Evolutionary conservation across 2,113 vertebrate species (phyloP).

Genomic region (Marmota flaviventris): DNA sequence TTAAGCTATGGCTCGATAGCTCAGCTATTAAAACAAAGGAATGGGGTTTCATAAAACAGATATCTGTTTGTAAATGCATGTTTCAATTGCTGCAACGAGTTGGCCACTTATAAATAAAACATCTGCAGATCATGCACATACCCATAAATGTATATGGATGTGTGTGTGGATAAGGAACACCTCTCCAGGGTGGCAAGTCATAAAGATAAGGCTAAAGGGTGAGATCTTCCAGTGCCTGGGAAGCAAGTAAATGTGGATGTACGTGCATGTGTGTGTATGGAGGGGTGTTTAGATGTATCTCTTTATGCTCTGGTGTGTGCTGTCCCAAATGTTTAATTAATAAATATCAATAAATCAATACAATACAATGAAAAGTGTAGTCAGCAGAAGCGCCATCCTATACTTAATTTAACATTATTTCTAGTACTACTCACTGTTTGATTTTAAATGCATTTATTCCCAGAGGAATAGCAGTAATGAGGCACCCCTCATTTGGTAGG

Average conservation of each 20-base stretch:
- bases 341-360: slow-evolving; percentile 63
- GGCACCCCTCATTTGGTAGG: background rate
- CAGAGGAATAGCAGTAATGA: background rate
- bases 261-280: background rate
- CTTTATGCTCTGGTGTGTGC: slow-evolving; percentile 80
- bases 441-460: slow-evolving; percentile 61
- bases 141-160: slow-evolving; percentile 73
- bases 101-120: slow-evolving; percentile 88
- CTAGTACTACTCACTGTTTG: slow-evolving; percentile 7
- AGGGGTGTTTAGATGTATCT: slow-evolving; percentile 76
- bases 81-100: slow-evolving; percentile 77
- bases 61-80: slow-evolving; percentile 81
- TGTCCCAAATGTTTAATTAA: slow-evolving; percentile 74
- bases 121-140: slow-evolving; percentile 77
- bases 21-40: slow-evolving; percentile 87
- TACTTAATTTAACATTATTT: slow-evolving; percentile 57
- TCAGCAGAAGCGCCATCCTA: slow-evolving; percentile 57
- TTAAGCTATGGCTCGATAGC: slow-evolving; percentile 86
- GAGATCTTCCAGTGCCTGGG: slow-evolving; percentile 77
- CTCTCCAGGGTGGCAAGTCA: slow-evolving; percentile 83
- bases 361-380: slow-evolving; percentile 53
- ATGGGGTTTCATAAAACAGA: slow-evolving; percentile 85
- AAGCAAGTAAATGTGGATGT: slow-evolving; percentile 40
- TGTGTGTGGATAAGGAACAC: slow-evolving; percentile 79
- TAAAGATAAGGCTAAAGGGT: slow-evolving; percentile 85